phyloP scores from a whole-genome alignment of 2,113 vertebrate species.

The Ailurus styani region DNA sequence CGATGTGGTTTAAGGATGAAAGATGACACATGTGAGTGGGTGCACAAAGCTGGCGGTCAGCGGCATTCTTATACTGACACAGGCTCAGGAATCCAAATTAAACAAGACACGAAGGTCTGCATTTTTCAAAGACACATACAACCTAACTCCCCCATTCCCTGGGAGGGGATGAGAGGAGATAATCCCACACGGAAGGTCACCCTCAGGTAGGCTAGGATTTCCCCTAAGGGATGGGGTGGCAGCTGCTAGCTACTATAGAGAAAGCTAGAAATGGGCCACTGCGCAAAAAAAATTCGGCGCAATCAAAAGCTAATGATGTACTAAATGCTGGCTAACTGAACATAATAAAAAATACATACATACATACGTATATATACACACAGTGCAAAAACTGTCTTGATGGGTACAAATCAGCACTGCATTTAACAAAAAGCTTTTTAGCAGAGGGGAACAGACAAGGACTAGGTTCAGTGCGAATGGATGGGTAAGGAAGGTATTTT shows the following conservation, averaged over 20 bases:
- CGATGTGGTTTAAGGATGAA: neutral
- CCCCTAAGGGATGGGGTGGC: neutral
- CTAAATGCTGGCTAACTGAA: neutral
- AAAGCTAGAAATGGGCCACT: rapidly evolving
- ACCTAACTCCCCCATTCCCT: neutral
- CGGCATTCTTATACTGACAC: neutral
- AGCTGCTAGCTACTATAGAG: neutral
- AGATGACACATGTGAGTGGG: neutral
- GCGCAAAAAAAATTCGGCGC: neutral
- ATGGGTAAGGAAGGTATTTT: neutral
- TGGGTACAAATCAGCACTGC: rapidly evolving
- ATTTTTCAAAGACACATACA: neutral
- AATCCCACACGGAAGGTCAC: rapidly evolving
- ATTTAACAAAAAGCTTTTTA: neutral
- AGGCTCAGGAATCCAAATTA: neutral
- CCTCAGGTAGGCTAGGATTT: neutral
- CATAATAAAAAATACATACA: neutral
- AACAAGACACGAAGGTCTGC: neutral
- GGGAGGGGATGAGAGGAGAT: neutral
- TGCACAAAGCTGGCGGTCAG: rapidly evolving
- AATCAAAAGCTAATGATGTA: neutral
- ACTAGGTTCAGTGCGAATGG: rapidly evolving
- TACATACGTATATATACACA: too few species aligned
- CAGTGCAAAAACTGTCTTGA: neutral
- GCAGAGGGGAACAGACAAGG: neutral